A percentile compares a stretch with the other conserved stretches of the same genome.
Evolutionary conservation across 2,888 invertebrate genomes (phyloP).

Genomic region (Aromia moschata): DNA sequence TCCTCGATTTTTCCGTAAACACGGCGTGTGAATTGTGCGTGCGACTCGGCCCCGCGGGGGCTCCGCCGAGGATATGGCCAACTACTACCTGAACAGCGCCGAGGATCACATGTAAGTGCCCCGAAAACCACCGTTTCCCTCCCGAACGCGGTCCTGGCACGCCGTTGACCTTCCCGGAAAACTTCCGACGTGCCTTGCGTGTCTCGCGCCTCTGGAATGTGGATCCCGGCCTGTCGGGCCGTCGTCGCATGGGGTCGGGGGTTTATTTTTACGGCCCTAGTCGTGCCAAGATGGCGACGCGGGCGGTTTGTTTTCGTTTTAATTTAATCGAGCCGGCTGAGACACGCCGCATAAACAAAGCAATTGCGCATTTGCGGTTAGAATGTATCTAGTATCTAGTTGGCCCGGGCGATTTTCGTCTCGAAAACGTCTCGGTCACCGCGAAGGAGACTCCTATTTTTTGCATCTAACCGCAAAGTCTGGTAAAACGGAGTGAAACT

Average conservation of each 20-base stretch:
- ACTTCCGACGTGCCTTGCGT: conserved; percentile 13
- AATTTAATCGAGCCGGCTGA: conserved; percentile 5
- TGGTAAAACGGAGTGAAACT: not conserved
- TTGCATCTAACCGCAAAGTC: not conserved
- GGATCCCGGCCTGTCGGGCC: conserved; percentile 9
- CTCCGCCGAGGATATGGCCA: conserved; percentile 57
- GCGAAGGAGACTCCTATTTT: too few species aligned
- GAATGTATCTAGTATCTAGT: not conserved
- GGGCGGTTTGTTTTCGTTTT: conserved; percentile 18
- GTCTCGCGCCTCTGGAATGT: conserved; percentile 20
- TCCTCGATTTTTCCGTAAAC: conserved; percentile 40
- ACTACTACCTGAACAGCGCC: conserved; percentile 50
- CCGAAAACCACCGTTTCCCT: not conserved
- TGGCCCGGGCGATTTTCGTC: not conserved
- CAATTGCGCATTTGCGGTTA: conserved; percentile 14
- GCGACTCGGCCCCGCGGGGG: conserved; percentile 53
- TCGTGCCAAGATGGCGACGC: conserved; percentile 42
- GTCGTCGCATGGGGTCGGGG: conserved; percentile 21
- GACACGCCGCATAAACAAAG: conserved; percentile 10
- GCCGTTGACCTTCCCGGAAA: conserved; percentile 23
- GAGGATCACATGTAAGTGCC: conserved; percentile 53
- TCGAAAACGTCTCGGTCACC: not conserved
- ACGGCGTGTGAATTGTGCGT: conserved; percentile 53
- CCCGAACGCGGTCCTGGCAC: not conserved
- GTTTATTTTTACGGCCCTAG: conserved; percentile 25